Evolutionary conservation across 2,113 vertebrate genomes (phyloP), one percentile per base, ranked within the genome.

Genomic region (Microtus oregoni): DNA sequence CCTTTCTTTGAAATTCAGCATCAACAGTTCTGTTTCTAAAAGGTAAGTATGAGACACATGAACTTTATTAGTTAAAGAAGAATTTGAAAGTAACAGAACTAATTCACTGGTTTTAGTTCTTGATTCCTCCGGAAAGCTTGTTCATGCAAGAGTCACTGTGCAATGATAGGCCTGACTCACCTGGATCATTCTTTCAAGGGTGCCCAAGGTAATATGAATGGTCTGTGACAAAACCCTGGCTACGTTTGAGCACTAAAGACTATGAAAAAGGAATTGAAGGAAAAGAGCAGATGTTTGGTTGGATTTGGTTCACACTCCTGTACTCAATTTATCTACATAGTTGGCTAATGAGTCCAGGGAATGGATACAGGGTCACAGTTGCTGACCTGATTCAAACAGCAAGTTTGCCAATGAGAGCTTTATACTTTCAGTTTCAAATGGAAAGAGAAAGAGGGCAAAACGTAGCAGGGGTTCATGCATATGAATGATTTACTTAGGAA

Each of bases 21-120:
- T 90, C 68, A 92, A 81, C 0, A 89, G n/a, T 75, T 87, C 75
- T 92, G 70, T 7, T 44, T 95, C 47, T 90, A 73, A 93, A 86
- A 83, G 38, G 94, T 96, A 83, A 93, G 90, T 96, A 0, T 2
- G 78, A 38, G 2, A 65, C n/a, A 68, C 20, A 19, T 70, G 35
- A 22, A 52, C 87, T 73, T 78, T 52, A 86, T 73, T 72, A 61
- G 63, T 88, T 95, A 26, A 76, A 88, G 17, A n/a, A 89, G 44
- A 94, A 92, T 79, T 44, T 65, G 28, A 77, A 97, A 89, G 58
- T 30, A 65, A 94, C 72, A 79, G 11, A 87, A 86, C 10, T 38
- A 73, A 4, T 76, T 32, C 3, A 32, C 3, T 32, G 76, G 35
- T 5, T 81, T 91, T 81, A 52, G 35, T 10, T 90, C 35, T 95